Base-by-base conservation (phyloP, 2,888 invertebrate genomes). In the Drosophila macrospina region DNA sequence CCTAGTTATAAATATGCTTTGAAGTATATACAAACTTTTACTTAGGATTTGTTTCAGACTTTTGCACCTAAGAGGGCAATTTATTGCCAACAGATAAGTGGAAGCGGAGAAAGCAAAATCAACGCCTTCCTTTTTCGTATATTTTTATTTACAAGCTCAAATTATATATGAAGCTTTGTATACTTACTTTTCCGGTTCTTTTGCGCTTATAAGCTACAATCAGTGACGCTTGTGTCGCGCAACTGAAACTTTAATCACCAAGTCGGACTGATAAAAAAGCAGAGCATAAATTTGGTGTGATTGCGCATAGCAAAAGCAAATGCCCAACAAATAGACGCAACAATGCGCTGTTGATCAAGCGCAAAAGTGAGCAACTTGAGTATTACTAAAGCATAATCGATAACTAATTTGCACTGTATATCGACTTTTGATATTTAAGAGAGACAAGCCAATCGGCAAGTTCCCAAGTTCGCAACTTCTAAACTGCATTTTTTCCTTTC, bases 161-260 rank as follows among this genome's bases (percentile, higher is more conserved):
- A 71, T 72, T 72, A 57, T 57, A 73, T 52, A 69, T 61, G 39
- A 63, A 54, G 37, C 41, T 39, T 20, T 39, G 16, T 51, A 11
- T 26, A 16, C 48, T 44, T 55, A 6, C 39, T 37, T 34, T 20
- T 34, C n/a, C 11, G 5, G 11, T 15, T 28, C 32, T 7, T 47
- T 39, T 62, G 32, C 11, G 30, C 34, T 65, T 60, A 62, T 69
- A 69, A 76, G 39, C 11, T 52, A 28, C 8, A 45, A 42, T 61
- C 37, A 44, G 1, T 6, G 6, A 26, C 16, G 47, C 62, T 50
- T 34, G 34, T 56, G 52, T 48, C 51, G 39, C 11, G 47, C 65
- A 75, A 66, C 69, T 60, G 65, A 65, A 68, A 74, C 65, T 68
- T 74, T 68, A 77, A 74, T 74, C 67, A 64, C 30, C 50, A 42